These are phyloP conservation scores for Pangasius larnaudii DNA, from an alignment of 2,797 vertebrate genomes.

Conservation along the genomic window DNA sequence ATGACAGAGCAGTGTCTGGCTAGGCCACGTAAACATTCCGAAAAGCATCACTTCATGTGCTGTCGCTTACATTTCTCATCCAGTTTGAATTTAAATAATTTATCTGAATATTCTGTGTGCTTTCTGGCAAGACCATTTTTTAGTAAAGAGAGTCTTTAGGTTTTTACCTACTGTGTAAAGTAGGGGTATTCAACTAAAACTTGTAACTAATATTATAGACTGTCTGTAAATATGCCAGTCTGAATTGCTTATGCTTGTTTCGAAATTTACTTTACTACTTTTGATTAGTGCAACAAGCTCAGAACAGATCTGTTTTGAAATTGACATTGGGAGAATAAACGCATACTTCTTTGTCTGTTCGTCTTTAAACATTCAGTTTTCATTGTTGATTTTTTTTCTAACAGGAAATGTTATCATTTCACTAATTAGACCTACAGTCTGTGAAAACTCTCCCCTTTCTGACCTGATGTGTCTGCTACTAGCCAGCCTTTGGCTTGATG, in stretches of 20 bases:
- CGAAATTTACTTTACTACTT: not conserved
- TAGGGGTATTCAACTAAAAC: not conserved
- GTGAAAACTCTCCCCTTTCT: not conserved
- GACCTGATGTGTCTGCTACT: not conserved
- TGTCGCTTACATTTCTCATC: not conserved
- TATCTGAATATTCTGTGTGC: no score
- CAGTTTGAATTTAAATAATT: not conserved
- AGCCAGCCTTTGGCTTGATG: not conserved
- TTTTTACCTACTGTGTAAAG: not conserved
- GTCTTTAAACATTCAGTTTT: not conserved
- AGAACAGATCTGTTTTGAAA: not conserved
- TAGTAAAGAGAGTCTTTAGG: not conserved
- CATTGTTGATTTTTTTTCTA: not conserved
- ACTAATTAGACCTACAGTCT: not conserved
- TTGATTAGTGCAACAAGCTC: not conserved
- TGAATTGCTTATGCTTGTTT: not conserved
- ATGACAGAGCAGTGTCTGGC: not conserved
- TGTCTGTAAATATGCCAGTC: not conserved
- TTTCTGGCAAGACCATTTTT: not conserved
- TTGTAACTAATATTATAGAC: not conserved
- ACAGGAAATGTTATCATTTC: not conserved
- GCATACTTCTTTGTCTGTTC: not conserved
- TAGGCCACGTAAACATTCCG: not conserved
- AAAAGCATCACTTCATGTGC: constrained; percentile 1
- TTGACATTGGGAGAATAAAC: not conserved